Evolutionary conservation across 2,888 invertebrate genomes (phyloP), one percentile per base, ranked within the genome.

Genomic region (Prostheceraeus crozeri): DNA sequence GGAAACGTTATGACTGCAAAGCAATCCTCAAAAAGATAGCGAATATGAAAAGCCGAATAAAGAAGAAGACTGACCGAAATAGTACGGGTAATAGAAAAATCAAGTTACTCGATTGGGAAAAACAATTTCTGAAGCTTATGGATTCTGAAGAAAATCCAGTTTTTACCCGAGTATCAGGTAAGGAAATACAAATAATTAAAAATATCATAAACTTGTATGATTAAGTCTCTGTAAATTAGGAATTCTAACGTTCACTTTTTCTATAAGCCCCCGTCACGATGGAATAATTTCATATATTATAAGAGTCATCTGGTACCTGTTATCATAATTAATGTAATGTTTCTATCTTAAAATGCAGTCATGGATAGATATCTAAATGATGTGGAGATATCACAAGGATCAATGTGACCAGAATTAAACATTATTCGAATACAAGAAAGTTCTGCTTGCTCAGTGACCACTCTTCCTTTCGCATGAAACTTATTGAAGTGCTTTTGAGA

Each of bases 391-490:
- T n/a, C n/a, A n/a, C n/a, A n/a, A n/a, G n/a, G n/a, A n/a, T n/a
- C n/a, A n/a, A n/a, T n/a, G n/a, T n/a, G n/a, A n/a, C n/a, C n/a
- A n/a, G n/a, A n/a, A n/a, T n/a, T n/a, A n/a, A n/a, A n/a, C n/a
- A n/a, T n/a, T n/a, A n/a, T n/a, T n/a, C n/a, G n/a, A n/a, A n/a
- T n/a, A n/a, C n/a, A n/a, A n/a, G n/a, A n/a, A n/a, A n/a, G n/a
- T n/a, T n/a, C n/a, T 10, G 36, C n/a, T 4, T 30, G 23, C 48
- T 57, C 57, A 57, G 48, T 52, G 4, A 36, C n/a, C 16, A 54
- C 35, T 14, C 48, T 14, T 11, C 19, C 48, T 31, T 52, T 54
- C 25, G 21, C 28, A 52, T 57, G 57, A n/a, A 57, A 23, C 30
- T 57, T 57, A 45, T 57, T 57, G 23, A 19, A 57, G 4, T 19